Evolutionary conservation across 2,113 vertebrate species (phyloP), one percentile per base, ranked within the genome.

Genomic region (Mionectes macconnelli): DNA sequence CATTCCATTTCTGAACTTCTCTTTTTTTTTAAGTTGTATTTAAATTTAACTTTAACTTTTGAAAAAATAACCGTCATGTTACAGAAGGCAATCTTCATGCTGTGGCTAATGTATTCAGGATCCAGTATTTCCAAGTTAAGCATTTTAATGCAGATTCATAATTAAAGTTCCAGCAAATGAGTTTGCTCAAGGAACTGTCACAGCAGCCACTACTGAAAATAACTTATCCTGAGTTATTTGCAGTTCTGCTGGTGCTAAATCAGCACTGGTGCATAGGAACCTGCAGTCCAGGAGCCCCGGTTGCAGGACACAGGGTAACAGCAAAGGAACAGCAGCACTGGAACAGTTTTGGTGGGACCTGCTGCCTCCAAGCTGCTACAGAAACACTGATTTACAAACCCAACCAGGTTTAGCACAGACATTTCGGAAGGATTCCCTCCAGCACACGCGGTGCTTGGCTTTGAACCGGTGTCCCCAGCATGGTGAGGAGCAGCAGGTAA

Each of bases 81-180:
- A 73, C 35, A 92, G 63, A 88, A 90, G 64, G 50, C 72, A 87
- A 85, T 86, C 85, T 80, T 62, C 72, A 40, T 77, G 72, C 96
- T 63, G 10, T 47, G 50, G 63, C 33, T 85, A 83, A 96, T 82
- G 50, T 45, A 84, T 91, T 92, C 76, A 47, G 66, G 56, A 68
- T 33, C 11, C 14, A 93, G 62, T 69, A 94, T 69, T 96, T 87
- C 77, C 81, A 84, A 73, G 62, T 82, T 78, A 55, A 92, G 93
- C 53, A 78, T 90, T 81, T 94, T 68, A 60, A 92, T 91, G 62
- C 62, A 90, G 57, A 94, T 87, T 95, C 78, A 80, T 91, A 83
- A 85, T 87, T 91, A 76, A 90, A 91, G 74, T 81, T 60, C 79
- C 49, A 84, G 42, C 40, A 90, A 87, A 89, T 55, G 83, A 95